Percentiles rank a stretch among this genome's conserved stretches.
Evolutionary conservation across 2,888 invertebrate species (phyloP).

Genomic region (Itoplectis maculator): DNA sequence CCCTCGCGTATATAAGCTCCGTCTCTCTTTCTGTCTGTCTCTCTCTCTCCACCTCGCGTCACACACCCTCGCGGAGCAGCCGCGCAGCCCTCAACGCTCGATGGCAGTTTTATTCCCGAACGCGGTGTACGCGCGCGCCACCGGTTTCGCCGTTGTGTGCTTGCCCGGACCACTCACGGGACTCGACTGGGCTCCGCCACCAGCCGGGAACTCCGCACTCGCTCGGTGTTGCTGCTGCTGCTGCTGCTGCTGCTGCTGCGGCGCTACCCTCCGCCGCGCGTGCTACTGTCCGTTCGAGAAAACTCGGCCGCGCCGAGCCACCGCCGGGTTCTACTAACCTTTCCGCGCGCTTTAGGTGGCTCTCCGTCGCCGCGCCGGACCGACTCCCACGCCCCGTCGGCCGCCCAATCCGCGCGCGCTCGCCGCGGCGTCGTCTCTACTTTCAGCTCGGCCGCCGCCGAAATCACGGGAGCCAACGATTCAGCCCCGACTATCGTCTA

Average conservation of each 20-base stretch:
- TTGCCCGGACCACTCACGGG: slow-evolving; percentile 83
- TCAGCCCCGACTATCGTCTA: background rate
- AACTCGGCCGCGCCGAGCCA: slow-evolving; percentile 63
- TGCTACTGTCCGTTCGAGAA: slow-evolving; percentile 72
- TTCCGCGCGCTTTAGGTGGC: too few species aligned
- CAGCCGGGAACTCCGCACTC: slow-evolving; percentile 66
- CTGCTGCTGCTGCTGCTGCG: too few species aligned
- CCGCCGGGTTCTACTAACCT: slow-evolving; percentile 55
- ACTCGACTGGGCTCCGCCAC: slow-evolving; percentile 79
- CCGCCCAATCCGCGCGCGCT: slow-evolving; percentile 58
- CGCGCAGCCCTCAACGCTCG: slow-evolving; percentile 72
- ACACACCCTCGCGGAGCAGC: slow-evolving; percentile 67
- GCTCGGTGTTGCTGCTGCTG: too few species aligned
- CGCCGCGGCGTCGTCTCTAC: background rate
- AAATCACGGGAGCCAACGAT: slow-evolving; percentile 20
- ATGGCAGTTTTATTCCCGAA: slow-evolving; percentile 70
- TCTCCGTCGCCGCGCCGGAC: slow-evolving; percentile 13
- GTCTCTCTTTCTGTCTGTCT: slow-evolving; percentile 37
- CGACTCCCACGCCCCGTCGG: slow-evolving; percentile 28
- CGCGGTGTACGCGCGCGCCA: slow-evolving; percentile 62
- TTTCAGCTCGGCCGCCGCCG: slow-evolving; percentile 10
- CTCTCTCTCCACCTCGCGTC: slow-evolving; percentile 54
- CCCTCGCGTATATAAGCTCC: slow-evolving; percentile 8
- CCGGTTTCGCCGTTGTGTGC: slow-evolving; percentile 69
- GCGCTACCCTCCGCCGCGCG: slow-evolving; percentile 40